Base-by-base conservation (phyloP, 2,113 vertebrate species). In the Pachypanchax playfairii region DNA sequence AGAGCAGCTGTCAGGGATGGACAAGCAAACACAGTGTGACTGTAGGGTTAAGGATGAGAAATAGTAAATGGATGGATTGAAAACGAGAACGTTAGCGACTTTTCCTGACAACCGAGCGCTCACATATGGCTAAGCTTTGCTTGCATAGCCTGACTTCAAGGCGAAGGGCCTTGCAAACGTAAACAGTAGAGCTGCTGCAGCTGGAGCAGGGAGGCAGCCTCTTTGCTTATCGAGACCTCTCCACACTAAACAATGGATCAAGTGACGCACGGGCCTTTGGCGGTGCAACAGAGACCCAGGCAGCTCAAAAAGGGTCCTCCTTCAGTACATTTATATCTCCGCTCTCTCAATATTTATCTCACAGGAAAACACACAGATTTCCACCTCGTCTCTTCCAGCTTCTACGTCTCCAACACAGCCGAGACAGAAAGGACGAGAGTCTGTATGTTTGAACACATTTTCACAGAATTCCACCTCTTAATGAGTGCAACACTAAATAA, bases 181-280 rank as follows among this genome's bases (percentile, higher is more conserved):
- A 92, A 92, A 92, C 89, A 91, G 84, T 72, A 51, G 83, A 83
- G 80, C 79, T 77, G 65, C 81, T 85, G 76, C 89, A 88, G 86
- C 87, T 91, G 89, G 84, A 87, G 83, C 69, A 24, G 72, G 53
- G 80, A 82, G 77, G 78, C 83, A 68, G 85, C 56, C 64, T 61
- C 85, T 82, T n/a, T 91, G 89, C 89, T 90, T 88, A 91, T 83
- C 18, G 49, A 88, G 83, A 82, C 77, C 67, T 85, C 77, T 42
- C 82, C 83, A 80, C 82, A 75, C 86, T 90, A 92, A 92, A 91
- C 89, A 92, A 89, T 83, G 87, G 87, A 86, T 91, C 80, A 79
- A 90, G 86, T 91, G 85, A 91, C 83, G 77, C 88, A 87, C 77
- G 50, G 75, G 48, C 54, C 76, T 79, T 85, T 91, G 90, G 91